Conservation (phyloP, 2,888 invertebrate genomes). For the Ceriagrion tenellum region DNA sequence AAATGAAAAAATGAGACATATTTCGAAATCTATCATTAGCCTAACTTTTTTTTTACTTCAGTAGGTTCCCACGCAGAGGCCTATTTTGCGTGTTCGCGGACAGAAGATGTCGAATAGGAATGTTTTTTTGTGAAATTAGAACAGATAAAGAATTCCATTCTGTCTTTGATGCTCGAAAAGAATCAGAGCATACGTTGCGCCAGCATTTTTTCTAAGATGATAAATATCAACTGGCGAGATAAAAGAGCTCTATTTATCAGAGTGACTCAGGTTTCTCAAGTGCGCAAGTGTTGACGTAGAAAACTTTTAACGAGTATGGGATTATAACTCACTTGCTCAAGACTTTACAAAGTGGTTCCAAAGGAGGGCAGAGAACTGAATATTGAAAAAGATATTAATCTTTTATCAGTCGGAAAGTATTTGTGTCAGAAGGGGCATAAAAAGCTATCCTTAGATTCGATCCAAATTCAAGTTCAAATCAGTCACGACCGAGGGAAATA, state of each 20-base stretch:
- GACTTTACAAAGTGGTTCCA: background rate
- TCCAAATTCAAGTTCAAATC: background rate
- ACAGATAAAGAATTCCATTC: no score
- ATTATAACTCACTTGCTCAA: background rate
- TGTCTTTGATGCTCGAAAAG: no score
- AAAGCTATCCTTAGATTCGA: background rate
- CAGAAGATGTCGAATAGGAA: no score
- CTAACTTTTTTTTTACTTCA: no score
- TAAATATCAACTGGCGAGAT: no score
- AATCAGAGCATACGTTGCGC: no score
- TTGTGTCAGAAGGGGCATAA: background rate
- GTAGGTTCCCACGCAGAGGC: no score
- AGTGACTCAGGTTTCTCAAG: background rate
- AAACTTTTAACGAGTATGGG: background rate
- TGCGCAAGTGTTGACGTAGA: background rate
- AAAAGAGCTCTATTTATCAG: background rate
- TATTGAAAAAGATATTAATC: background rate
- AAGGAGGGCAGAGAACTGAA: background rate
- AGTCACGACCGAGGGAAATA: constrained; percentile 35
- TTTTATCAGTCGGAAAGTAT: background rate
- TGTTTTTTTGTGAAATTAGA: no score
- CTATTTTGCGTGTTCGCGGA: no score
- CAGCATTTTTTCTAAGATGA: no score
- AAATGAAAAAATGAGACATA: no score
- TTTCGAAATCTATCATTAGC: no score